Base-by-base conservation (phyloP, 2,797 vertebrate species). In the Channallabes apus region DNA sequence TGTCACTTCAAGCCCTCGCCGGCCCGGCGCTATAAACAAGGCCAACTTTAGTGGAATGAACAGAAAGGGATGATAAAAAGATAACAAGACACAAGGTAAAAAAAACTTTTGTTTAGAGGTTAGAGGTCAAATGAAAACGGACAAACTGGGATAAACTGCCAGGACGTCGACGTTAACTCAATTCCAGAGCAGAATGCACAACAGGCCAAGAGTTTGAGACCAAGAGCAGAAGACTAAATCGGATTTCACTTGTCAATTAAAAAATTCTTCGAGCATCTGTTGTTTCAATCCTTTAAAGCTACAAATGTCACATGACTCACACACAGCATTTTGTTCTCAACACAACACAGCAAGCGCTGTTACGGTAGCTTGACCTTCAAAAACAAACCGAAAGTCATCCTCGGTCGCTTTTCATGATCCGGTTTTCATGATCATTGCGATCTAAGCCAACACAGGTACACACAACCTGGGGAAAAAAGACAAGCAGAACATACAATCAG, bases 1-100 rank as follows among this genome's bases (percentile, higher is more conserved):
- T 88, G 86, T 85, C 85, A 84, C 78, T 80, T 83, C 62, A 73
- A 75, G 81, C 68, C 86, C 71, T 88, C 46, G 56, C 76, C 54
- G 51, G 38, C 56, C 80, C 69, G 46, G 51, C 54, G 75, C 72
- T 68, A 85, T 85, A 85, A 81, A 85, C 71, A 80, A 84, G 65
- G 72, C 80, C 51, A 62, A 77, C 80, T 58, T 88, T 69, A 84
- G 82, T 51, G 56, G 46, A 32, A 76, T 73, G 22, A 61, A 61
- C 73, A 83, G 84, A 80, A 84, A 86, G 69, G 76, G 76, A 65
- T 83, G 78, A 84, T 80, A 83, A 85, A 69, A 79, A 89, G 62
- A 59, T 29, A 46, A 72, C 11, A 24, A 79, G 54, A 62, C 75
- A 84, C 75, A 82, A 78, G 71, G 82, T 46, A 84, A 86, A 84